Evolutionary conservation across 2,888 invertebrate genomes (phyloP).

Genomic region (Agrochola lota): DNA sequence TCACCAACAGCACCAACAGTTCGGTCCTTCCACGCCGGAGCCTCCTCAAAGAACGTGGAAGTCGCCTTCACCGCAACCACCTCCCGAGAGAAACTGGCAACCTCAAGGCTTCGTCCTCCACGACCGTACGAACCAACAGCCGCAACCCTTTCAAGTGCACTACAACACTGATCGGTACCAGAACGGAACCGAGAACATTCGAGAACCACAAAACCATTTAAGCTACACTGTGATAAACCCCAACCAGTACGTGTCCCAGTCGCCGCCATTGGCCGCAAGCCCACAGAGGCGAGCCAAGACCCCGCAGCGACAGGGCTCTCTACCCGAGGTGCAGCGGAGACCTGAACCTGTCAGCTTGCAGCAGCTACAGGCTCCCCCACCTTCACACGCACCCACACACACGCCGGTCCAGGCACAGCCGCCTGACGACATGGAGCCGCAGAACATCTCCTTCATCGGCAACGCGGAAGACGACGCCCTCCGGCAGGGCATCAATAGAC

Average conservation of each 20-base stretch:
- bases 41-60: constrained; percentile 85
- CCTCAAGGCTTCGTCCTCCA: constrained; percentile 93
- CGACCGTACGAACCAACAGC: constrained; percentile 85
- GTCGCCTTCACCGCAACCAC: constrained; percentile 82
- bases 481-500: constrained; percentile 92
- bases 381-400: constrained; percentile 49
- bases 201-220: constrained; percentile 87
- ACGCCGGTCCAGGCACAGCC: constrained; percentile 86
- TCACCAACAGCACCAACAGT: constrained; percentile 69
- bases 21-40: constrained; percentile 75
- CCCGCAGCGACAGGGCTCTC: constrained; percentile 91
- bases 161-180: constrained; percentile 90
- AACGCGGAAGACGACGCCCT: constrained; percentile 91
- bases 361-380: constrained; percentile 89
- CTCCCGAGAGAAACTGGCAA: constrained; percentile 84
- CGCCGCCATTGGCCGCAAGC: constrained; percentile 88
- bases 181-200: constrained; percentile 91
- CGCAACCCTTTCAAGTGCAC: constrained; percentile 82
- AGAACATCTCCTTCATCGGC: constrained; percentile 97
- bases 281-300: constrained; percentile 81
- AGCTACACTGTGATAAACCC: constrained; percentile 91
- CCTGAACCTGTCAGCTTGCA: constrained; percentile 88
- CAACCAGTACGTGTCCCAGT: constrained; percentile 90
- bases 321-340: constrained; percentile 76
- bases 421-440: constrained; percentile 97